phyloP scores from a whole-genome alignment of 1,140 invertebrate species.

The Drosophila rufa region DNA sequence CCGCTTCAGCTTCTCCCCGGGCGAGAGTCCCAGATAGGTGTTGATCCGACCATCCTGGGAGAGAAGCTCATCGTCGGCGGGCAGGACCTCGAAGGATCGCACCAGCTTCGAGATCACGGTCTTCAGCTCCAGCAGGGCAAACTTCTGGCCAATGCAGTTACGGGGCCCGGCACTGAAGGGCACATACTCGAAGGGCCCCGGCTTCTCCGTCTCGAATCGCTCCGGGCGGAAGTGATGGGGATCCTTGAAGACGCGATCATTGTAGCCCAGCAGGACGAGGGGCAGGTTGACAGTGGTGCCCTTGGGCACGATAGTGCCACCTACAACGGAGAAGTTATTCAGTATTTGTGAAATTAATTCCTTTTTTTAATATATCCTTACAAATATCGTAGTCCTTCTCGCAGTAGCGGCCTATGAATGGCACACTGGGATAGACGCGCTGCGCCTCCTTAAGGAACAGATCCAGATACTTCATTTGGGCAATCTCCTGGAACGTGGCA shows the following conservation, averaged over 20 bases:
- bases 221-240: conserved; percentile 92
- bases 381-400: conserved; percentile 74
- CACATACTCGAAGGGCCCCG: conserved; percentile 86
- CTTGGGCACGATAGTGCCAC: conserved; percentile 64
- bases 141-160: conserved; percentile 85
- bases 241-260: conserved; percentile 88
- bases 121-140: conserved; percentile 86
- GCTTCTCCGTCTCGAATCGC: conserved; percentile 87
- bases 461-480: conserved; percentile 89
- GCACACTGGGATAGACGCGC: conserved; percentile 89
- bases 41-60: conserved; percentile 66
- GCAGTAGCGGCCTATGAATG: conserved; percentile 87
- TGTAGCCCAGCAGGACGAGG: conserved; percentile 64
- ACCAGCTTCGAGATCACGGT: conserved; percentile 85
- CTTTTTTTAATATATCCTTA: conserved; percentile 17
- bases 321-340: conserved; percentile 13
- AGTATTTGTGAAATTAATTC: no score
- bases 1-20: conserved; percentile 25
- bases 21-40: conserved; percentile 57
- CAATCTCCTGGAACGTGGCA: conserved; percentile 87
- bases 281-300: conserved; percentile 61
- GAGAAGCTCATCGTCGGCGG: conserved; percentile 66
- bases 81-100: conserved; percentile 77
- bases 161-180: conserved; percentile 86
- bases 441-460: conserved; percentile 88